A percentile compares a stretch with the other conserved stretches of the same genome.
phyloP scores from a whole-genome alignment of 2,113 vertebrate genomes.

The Suncus etruscus region DNA sequence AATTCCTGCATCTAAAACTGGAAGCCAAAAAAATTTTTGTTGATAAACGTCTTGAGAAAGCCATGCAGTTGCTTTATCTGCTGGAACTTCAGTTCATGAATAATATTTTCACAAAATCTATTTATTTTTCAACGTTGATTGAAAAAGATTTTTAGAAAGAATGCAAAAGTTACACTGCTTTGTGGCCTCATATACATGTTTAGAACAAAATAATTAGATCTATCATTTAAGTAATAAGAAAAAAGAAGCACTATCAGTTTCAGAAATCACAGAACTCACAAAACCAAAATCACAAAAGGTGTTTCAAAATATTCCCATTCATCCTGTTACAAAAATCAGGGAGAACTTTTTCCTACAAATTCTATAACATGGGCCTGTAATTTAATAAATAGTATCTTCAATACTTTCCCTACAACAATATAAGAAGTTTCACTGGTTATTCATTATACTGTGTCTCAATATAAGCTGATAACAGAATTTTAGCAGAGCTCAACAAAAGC shows the following conservation, averaged over 20 bases:
- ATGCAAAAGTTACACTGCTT: background rate
- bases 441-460: background rate
- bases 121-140: slow-evolving; percentile 43
- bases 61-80: background rate
- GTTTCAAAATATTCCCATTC: slow-evolving; percentile 5
- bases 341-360: slow-evolving; percentile 22
- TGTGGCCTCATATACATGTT: background rate
- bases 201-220: slow-evolving; percentile 34
- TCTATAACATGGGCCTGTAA: background rate
- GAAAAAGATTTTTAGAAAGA: slow-evolving; percentile 26
- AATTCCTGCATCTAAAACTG: slow-evolving; percentile 89
- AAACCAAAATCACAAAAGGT: slow-evolving; percentile 27
- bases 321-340: background rate
- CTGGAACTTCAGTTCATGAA: background rate
- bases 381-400: background rate
- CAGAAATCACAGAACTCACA: background rate
- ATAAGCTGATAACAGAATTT: background rate
- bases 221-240: background rate
- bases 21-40: slow-evolving; percentile 54
- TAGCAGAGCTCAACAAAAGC: background rate
- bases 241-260: slow-evolving; percentile 2
- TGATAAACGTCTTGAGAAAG: slow-evolving; percentile 39
- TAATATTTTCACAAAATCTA: slow-evolving; percentile 17
- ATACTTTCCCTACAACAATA: background rate
- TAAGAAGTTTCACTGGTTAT: background rate